A percentile compares a stretch with the other conserved stretches of the same genome.
Evolutionary conservation across 2,888 invertebrate species (phyloP).

Genomic region (Drosophila greeni): DNA sequence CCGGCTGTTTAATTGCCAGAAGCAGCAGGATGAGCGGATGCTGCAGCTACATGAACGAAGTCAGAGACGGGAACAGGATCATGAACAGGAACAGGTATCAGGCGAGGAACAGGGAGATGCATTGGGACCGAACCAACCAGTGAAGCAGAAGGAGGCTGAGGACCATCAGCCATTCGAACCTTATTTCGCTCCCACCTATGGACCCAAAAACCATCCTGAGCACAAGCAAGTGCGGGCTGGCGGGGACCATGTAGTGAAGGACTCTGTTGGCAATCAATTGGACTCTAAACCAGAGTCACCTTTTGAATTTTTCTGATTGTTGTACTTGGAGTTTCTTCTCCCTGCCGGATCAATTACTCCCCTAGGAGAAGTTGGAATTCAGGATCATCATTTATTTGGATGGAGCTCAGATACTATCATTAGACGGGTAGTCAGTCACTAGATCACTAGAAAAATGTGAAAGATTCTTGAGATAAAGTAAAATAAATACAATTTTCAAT

Average conservation of each 20-base stretch:
- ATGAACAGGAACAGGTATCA: background rate
- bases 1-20: conserved; percentile 16
- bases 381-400: background rate
- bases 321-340: conserved; percentile 28
- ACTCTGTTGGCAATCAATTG: background rate
- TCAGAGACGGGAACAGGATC: background rate
- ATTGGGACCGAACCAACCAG: background rate
- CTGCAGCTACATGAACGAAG: background rate
- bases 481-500: background rate
- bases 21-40: background rate
- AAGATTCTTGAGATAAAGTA: background rate
- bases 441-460: background rate
- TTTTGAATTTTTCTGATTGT: background rate
- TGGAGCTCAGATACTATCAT: background rate
- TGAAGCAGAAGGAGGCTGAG: background rate
- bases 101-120: background rate
- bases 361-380: background rate
- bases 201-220: background rate
- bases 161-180: background rate
- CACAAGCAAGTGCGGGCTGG: background rate
- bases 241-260: conserved; percentile 5
- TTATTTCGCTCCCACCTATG: background rate
- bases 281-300: background rate
- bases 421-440: too few species aligned
- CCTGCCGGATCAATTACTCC: conserved; percentile 22